Evolutionary conservation across 2,797 vertebrate genomes (phyloP), one percentile per base, ranked within the genome.

Genomic region (Danio tinwini): DNA sequence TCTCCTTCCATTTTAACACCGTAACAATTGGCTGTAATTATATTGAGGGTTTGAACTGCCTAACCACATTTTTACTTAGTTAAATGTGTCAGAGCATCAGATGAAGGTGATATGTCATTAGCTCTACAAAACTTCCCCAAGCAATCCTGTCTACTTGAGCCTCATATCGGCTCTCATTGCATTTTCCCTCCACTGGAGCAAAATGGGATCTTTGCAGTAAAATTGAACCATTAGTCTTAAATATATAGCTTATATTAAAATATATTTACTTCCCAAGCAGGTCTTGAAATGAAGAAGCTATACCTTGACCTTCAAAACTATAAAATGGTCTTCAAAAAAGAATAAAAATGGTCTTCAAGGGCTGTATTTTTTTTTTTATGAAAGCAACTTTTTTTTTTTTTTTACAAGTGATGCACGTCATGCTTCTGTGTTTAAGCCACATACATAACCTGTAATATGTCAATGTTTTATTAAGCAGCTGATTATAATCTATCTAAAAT

Each of bases 171-270:
- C 67, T 76, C 52, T 85, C 81, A 89, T 85, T 86, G 76, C 79
- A 86, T 81, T 87, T 59, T 78, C 61, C 55, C 78, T 77, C 74
- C 81, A 75, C 61, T 74, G 68, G 68, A 85, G 82, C 56, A 17
- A 77, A 59, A 82, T 83, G 74, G 78, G 68, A 81, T 83, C 81
- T 64, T 52, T 75, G 81, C 74, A 80, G 40, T 69, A 61, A 77
- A 86, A 80, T 81, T 65, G 77, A 74, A 74, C 84, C 80, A 84
- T 85, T 85, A 83, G 79, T 84, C 16, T 72, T 83, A 74, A 86
- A 85, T 79, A 85, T 79, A 77, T 55, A 84, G 42, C 61, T 84
- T 85, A 81, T 81, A 86, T 84, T 50, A 85, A 84, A 83, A 84
- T 17, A 84, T 17, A 74, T 88, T 87, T 74, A 74, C 78, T 78